Percentiles rank a stretch among this genome's conserved stretches.
phyloP scores from a whole-genome alignment of 2,113 vertebrate genomes.

The Lota lota region DNA sequence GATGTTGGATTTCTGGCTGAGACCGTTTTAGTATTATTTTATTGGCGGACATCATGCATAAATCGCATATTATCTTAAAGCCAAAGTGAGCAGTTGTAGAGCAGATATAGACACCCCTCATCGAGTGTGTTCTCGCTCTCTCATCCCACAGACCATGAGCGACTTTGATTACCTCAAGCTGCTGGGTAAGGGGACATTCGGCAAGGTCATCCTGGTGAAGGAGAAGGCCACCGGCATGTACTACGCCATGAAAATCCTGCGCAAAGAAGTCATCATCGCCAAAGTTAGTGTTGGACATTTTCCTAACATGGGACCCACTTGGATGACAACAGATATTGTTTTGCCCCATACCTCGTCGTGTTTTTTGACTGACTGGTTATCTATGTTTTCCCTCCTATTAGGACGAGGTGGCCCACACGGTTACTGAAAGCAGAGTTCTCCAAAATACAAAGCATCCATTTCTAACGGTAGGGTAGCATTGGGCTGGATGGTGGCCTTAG shows the following conservation, averaged over 20 bases:
- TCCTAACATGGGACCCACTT: background rate
- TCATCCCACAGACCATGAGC: conserved; percentile 83
- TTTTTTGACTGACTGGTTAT: background rate
- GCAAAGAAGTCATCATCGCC: conserved; percentile 95
- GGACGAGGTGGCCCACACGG: conserved; percentile 96
- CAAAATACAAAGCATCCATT: conserved; percentile 94
- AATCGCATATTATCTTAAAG: no score
- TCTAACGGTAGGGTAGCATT: conserved; percentile 78
- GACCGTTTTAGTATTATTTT: no score
- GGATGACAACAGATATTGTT: background rate
- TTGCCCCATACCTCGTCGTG: background rate
- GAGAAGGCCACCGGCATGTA: conserved; percentile 90
- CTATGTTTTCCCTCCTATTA: conserved; percentile 46
- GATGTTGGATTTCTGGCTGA: no score
- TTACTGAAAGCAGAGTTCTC: conserved; percentile 93
- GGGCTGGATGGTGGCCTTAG: background rate
- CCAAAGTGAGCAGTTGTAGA: background rate
- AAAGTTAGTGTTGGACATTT: conserved; percentile 74
- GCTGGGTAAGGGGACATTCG: conserved; percentile 94
- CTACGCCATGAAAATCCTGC: conserved; percentile 95
- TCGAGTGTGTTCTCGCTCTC: background rate
- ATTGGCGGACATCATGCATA: no score
- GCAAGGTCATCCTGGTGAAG: conserved; percentile 91
- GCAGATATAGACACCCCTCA: background rate
- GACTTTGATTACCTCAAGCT: conserved; percentile 97